Conservation (phyloP, 2,888 invertebrate genomes). For the Fragum fragum region DNA sequence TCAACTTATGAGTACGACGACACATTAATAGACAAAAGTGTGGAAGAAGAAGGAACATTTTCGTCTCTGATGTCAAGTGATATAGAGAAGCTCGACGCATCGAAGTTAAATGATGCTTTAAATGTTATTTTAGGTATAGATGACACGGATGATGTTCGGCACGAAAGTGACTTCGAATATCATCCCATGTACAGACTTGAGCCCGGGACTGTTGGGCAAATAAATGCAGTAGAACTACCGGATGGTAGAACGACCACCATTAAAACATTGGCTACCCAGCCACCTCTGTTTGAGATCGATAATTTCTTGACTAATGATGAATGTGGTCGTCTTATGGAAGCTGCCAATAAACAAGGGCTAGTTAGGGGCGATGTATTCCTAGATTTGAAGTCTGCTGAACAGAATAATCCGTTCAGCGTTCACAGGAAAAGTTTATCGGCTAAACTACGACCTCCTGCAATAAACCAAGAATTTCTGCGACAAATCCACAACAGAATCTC, state of each 20-base stretch:
- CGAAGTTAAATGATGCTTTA: too few species aligned
- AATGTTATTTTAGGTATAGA: not conserved
- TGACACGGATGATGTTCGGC: not conserved
- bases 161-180: conserved; percentile 33
- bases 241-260: conserved; percentile 31
- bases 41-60: too few species aligned
- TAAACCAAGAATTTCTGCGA: conserved; percentile 35
- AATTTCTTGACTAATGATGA: conserved; percentile 43
- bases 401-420: not conserved
- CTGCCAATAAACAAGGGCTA: conserved; percentile 20
- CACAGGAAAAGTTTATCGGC: conserved; percentile 33
- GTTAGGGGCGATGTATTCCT: conserved; percentile 29
- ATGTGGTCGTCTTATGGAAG: conserved; percentile 48
- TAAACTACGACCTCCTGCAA: conserved; percentile 4
- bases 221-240: conserved; percentile 9
- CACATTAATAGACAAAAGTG: too few species aligned
- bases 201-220: conserved; percentile 37
- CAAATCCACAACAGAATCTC: conserved; percentile 45
- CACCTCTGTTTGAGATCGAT: conserved; percentile 58
- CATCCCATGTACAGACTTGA: conserved; percentile 31
- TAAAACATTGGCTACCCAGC: conserved; percentile 30
- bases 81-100: too few species aligned
- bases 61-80: too few species aligned
- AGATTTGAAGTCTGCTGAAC: not conserved
- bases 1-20: too few species aligned